These are phyloP conservation scores for Azorinus chamasolen DNA, from an alignment of 2,888 invertebrate genomes.

Conservation along the genomic window DNA sequence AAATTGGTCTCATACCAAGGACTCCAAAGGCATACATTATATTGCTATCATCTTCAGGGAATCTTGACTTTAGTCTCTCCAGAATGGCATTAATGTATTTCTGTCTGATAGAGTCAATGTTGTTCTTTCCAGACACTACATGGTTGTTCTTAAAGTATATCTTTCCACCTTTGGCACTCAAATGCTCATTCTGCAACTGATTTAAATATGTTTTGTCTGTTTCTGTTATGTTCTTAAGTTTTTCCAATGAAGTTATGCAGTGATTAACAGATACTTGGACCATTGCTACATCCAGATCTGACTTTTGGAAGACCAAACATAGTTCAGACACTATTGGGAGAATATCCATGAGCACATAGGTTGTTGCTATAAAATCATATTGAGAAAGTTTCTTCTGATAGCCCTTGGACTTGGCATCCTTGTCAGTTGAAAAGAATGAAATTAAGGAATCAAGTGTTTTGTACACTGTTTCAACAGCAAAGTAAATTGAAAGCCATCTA, in stretches of 20 bases:
- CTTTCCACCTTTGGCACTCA: constrained; percentile 5
- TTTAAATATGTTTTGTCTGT: not conserved
- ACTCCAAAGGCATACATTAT: constrained; percentile 21
- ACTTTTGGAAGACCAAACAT: constrained; percentile 23
- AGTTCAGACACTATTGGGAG: constrained; percentile 22
- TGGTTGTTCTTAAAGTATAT: constrained; percentile 29
- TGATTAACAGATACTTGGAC: constrained; percentile 17
- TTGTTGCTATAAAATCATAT: constrained; percentile 21
- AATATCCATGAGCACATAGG: constrained; percentile 16
- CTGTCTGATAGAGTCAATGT: constrained; percentile 19
- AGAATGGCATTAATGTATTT: constrained; percentile 23
- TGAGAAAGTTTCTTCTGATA: constrained; percentile 28
- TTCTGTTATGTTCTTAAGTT: constrained; percentile 5
- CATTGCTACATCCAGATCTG: constrained; percentile 10
- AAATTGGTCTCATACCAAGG: constrained; percentile 22
- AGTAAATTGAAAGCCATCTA: constrained; percentile 24
- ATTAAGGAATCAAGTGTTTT: constrained; percentile 14
- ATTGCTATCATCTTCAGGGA: constrained; percentile 25
- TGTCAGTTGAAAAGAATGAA: constrained; percentile 14
- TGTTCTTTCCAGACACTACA: constrained; percentile 16
- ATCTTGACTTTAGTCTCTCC: constrained; percentile 16
- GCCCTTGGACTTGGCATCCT: constrained; percentile 36
- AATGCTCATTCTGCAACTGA: not conserved
- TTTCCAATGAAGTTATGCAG: not conserved
- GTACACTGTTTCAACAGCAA: constrained; percentile 43